Evolutionary conservation across 2,797 vertebrate genomes (phyloP), one percentile per base, ranked within the genome.

Genomic region (Sebastes minor): DNA sequence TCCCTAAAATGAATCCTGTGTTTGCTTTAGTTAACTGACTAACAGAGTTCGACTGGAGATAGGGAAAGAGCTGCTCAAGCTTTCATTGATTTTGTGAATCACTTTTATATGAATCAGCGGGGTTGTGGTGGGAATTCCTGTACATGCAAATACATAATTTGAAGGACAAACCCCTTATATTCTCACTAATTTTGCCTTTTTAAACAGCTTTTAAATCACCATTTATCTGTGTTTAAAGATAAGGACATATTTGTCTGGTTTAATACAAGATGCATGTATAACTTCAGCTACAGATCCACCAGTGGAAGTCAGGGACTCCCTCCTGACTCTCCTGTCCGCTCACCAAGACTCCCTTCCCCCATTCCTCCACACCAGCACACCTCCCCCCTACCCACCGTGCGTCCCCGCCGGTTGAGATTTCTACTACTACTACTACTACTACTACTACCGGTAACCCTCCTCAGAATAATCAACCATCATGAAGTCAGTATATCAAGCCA

Each of bases 301-400:
- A 35, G 14, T 76, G 55, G 20, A 42, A 85, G 69, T 76, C 55
- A 66, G 68, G 76, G 86, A 71, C 64, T 75, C 78, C 71, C 71
- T 28, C 74, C 71, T 25, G 66, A 32, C 30, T 35, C 2, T n/a
- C 52, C 59, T 84, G 62, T 60, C 59, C 75, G 42, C 72, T 70
- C 62, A 67, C 23, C 63, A 64, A 20, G 3, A 6, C 59, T 89
- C 93, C 95, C 93, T 88, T 91, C 93, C 93, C 94, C 93, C 89
- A 87, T 65, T 57, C 65, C 76, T 63, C 33, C 70, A 85, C 73
- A 84, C 82, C 66, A 38, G 28, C 69, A 78, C 82, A 85, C 84
- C 78, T 67, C 80, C 85, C 82, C 82, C 79, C 49, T 4, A 27
- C 69, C 49, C 73, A 60, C 52, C 14, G 22, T 23, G 61, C 18